Base-by-base conservation (phyloP, 2,888 invertebrate genomes). In the Plebejus melissa region DNA sequence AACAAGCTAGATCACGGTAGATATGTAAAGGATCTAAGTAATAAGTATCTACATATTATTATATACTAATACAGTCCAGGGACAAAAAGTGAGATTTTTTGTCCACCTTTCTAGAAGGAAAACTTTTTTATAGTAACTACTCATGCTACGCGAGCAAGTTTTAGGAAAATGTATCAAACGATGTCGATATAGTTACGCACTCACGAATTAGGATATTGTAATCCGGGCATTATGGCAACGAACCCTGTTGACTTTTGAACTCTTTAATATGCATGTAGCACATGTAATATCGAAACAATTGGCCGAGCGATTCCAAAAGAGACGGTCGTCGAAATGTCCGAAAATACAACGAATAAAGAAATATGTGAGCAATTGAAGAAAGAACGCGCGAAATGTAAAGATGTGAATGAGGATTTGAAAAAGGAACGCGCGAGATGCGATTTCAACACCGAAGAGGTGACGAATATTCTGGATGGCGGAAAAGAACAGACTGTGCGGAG, bases 381-480 rank as follows among this genome's bases (percentile, higher is more conserved):
- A 22, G 41, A 74, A 28, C 58, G 58, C 22, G 58, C 58, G 41
- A 75, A 38, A 57, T 38, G 38, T 38, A 74, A 76, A 65, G 79
- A 82, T 79, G 86, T 96, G 4, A 96, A 96, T 84, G 91, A 93
- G 74, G 97, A 97, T 89, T 89, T 97, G 76, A 88, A 89, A 76
- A 95, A 90, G 80, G 97, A 97, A 86, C 94, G 97, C 76, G 88
- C 93, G 74, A 95, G 94, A 81, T 97, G 97, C 81, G 95, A 94
- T 74, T 97, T 97, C 84, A 90, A 96, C 86, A 89, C 95, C 0
- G 84, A 90, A 77, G 98, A 98, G 89, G 90, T 98, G 78, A 97
- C 97, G 0, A 87, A 96, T 82, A 94, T 97, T 79, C 89, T 97
- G 79, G 96, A 97, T 84, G 97, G 97, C 0, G 96, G 96, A 1